Base-by-base conservation (phyloP, 2,888 invertebrate genomes). In the Meandrusa payeni region DNA sequence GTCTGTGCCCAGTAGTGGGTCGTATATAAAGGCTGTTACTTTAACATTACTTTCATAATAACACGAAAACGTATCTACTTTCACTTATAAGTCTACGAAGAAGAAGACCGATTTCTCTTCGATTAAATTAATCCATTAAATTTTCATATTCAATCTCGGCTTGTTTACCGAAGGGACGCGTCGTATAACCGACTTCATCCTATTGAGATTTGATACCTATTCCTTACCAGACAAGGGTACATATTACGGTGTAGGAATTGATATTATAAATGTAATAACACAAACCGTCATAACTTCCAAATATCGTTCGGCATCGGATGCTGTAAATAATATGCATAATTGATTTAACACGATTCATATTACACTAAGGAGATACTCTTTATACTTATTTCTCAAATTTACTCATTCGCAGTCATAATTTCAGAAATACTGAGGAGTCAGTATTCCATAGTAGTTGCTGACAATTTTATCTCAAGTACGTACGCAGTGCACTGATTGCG, bases 101-200 rank as follows among this genome's bases (percentile, higher is more conserved):
- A 60, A 55, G 58, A 59, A 59, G 54, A 62, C 57, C 64, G 70
- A 77, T 73, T 69, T 72, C 69, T 80, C 87, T 89, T 89, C 89
- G 89, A 90, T 90, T 89, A 90, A 90, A 91, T 90, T 90, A 90
- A 89, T 88, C 89, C 89, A 92, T 92, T 92, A 92, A 92, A 92
- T 90, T 92, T 92, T 92, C 92, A 92, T 92, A 92, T 92, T 92
- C 92, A 92, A 92, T 92, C 91, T 91, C 91, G 90, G 89, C 87
- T 89, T 90, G 90, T 90, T 90, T 90, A 89, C 90, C 82, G 85
- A 76, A 78, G 89, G 89, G 89, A 89, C 70, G 67, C 69, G 63
- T 66, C 71, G 66, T 51, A 50, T 51, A 55, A 55, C 57, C 46
- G 48, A 40, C 61, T 47, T 58, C 50, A 57, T 32, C 43, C 32